phyloP scores from a whole-genome alignment of 2,888 invertebrate genomes.

The Cephus pulcher region DNA sequence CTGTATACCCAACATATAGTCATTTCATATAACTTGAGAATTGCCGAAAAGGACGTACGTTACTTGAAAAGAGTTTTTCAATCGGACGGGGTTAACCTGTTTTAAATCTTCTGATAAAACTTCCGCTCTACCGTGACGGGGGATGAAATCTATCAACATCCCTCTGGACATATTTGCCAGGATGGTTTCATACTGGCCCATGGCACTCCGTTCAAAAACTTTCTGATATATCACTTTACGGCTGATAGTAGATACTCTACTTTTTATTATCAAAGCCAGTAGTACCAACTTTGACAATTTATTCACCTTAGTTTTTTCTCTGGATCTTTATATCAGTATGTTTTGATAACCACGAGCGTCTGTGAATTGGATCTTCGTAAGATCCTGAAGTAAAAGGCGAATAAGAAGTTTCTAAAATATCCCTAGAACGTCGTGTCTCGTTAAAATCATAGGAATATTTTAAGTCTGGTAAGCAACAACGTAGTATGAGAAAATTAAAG shows the following conservation, averaged over 20 bases:
- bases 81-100: background rate
- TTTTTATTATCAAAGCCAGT: slow-evolving; percentile 25
- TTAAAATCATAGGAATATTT: background rate
- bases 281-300: slow-evolving; percentile 50
- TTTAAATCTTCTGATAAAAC: background rate
- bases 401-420: background rate
- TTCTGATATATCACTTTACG: slow-evolving; percentile 45
- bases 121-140: background rate
- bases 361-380: background rate
- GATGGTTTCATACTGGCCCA: slow-evolving; percentile 7
- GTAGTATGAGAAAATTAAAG: background rate
- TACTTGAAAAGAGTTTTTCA: background rate
- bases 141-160: slow-evolving; percentile 5
- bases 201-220: slow-evolving; percentile 27
- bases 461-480: background rate
- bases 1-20: background rate
- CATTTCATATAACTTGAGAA: background rate
- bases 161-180: slow-evolving; percentile 21
- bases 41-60: background rate
- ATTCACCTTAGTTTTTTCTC: slow-evolving; percentile 48
- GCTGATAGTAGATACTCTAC: slow-evolving; percentile 18
- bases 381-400: background rate
- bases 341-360: slow-evolving; percentile 30
- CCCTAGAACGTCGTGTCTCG: background rate
- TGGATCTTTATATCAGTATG: slow-evolving; percentile 53